These are phyloP conservation scores for Schizotus pectinicornis DNA, from an alignment of 2,888 invertebrate genomes.

Conservation along the genomic window DNA sequence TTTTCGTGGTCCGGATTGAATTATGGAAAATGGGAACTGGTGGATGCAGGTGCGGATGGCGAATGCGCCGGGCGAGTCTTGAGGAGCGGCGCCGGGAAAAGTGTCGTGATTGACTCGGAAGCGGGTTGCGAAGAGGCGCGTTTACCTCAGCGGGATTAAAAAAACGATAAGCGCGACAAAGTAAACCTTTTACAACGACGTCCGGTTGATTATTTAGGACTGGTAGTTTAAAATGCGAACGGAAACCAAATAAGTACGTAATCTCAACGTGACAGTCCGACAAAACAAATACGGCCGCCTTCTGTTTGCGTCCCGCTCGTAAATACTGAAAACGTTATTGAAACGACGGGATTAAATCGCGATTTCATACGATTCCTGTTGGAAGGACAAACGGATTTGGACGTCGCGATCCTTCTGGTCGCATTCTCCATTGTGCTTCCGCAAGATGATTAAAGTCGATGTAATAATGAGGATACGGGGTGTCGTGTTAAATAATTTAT, in stretches of 20 bases:
- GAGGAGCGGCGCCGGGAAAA: not conserved
- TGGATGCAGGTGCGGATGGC: not conserved
- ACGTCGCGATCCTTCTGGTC: conserved; percentile 17
- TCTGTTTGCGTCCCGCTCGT: conserved; percentile 25
- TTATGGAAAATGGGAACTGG: no score
- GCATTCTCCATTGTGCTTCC: conserved; percentile 13
- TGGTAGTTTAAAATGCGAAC: conserved; percentile 28
- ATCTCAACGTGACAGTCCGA: conserved; percentile 30
- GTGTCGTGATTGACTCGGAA: no score
- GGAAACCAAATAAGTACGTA: conserved; percentile 32
- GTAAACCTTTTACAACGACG: conserved; percentile 27
- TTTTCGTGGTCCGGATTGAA: no score
- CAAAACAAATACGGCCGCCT: conserved; percentile 28
- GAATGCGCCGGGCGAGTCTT: not conserved
- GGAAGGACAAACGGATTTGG: conserved; percentile 15
- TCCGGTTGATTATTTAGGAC: conserved; percentile 29
- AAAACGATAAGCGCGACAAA: conserved; percentile 24
- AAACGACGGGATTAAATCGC: conserved; percentile 28
- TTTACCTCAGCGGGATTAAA: not conserved
- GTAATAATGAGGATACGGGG: conserved; percentile 24
- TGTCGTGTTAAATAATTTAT: conserved; percentile 29
- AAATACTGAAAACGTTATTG: conserved; percentile 31
- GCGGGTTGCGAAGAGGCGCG: no score
- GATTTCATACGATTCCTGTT: conserved; percentile 16
- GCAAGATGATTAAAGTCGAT: conserved; percentile 26